Percentiles rank a stretch among this genome's conserved stretches.
Conservation (phyloP, 2,113 vertebrate genomes). For the Candoia aspera region DNA sequence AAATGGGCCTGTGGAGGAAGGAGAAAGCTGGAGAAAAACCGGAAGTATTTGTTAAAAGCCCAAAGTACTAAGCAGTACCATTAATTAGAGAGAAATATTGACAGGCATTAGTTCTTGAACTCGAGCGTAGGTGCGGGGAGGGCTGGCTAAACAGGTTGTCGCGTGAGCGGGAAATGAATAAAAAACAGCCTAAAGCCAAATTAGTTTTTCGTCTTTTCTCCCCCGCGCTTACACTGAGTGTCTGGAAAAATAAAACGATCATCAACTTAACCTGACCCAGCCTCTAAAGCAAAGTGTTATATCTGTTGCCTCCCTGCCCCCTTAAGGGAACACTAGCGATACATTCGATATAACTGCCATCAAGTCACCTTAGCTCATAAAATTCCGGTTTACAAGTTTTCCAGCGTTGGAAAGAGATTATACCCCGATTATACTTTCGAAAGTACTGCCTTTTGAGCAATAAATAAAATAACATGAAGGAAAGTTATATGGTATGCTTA, state of each 20-base stretch:
- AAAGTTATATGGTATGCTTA: neutral
- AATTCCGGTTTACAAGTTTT: neutral
- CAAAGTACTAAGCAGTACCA: constrained; percentile 77
- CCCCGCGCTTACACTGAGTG: neutral
- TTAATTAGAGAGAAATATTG: constrained; percentile 78
- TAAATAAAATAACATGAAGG: neutral
- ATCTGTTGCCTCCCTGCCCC: too few species aligned
- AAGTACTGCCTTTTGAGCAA: neutral
- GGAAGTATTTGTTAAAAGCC: constrained; percentile 47
- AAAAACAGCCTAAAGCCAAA: constrained; percentile 63
- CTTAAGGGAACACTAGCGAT: constrained; percentile 37
- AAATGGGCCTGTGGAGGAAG: neutral
- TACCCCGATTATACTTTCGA: neutral
- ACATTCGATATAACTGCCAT: neutral
- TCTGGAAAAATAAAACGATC: constrained; percentile 26
- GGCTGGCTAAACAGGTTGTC: constrained; percentile 34
- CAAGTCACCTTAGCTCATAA: neutral
- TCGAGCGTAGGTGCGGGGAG: constrained; percentile 68
- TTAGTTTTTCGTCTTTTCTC: neutral
- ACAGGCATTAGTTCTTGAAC: constrained; percentile 58
- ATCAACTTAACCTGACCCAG: constrained; percentile 39
- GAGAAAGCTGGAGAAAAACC: neutral
- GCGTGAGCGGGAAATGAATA: neutral
- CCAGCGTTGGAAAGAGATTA: neutral
- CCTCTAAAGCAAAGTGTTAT: constrained; percentile 22